Conservation (phyloP, 2,888 invertebrate genomes). For the Euzetes globulus region DNA sequence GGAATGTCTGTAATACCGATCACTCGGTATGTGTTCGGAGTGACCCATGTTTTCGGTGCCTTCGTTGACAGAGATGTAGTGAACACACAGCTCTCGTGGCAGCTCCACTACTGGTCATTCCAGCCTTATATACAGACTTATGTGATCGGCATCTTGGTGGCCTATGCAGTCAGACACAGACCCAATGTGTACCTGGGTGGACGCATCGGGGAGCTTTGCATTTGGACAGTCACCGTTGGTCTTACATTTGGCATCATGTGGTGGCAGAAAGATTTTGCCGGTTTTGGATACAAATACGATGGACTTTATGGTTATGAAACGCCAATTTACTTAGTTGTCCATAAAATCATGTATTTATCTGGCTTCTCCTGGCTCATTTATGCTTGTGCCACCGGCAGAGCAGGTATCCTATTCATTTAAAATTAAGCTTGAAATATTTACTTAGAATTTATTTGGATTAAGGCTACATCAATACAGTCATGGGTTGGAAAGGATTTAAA, state of each 20-base stretch:
- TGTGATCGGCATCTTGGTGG: not conserved
- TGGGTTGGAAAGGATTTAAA: not conserved
- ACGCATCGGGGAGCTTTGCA: not conserved
- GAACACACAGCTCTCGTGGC: too few relatives aligned
- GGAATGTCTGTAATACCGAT: not conserved
- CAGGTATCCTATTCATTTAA: too few relatives aligned
- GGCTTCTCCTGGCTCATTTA: not conserved
- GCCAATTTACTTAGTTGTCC: not conserved
- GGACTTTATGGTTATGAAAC: not conserved
- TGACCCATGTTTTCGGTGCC: not conserved
- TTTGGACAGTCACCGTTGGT: not conserved
- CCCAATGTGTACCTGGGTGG: constrained; percentile 15
- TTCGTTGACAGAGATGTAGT: too few relatives aligned
- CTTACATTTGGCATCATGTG: not conserved
- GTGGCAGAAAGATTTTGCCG: not conserved
- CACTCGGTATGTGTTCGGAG: not conserved
- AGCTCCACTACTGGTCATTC: not conserved
- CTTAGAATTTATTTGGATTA: not conserved
- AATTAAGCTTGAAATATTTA: too few relatives aligned
- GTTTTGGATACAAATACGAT: not conserved
- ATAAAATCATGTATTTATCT: not conserved
- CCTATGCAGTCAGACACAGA: not conserved
- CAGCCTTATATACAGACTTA: not conserved
- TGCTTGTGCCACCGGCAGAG: constrained; percentile 5
- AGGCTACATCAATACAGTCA: not conserved